Base-by-base conservation (phyloP, 2,797 vertebrate species). In the Poeciliopsis infans region DNA sequence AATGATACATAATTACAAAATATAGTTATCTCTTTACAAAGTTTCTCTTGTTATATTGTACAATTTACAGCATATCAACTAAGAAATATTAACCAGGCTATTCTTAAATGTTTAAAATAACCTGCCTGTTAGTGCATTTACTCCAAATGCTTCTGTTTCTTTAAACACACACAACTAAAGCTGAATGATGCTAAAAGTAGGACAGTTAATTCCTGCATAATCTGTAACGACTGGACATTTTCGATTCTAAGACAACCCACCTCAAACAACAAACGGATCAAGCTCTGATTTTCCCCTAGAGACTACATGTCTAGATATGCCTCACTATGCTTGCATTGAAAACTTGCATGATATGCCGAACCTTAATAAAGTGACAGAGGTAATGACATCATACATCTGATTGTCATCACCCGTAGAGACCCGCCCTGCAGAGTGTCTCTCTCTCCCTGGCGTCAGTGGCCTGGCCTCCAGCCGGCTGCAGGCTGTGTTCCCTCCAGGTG, bases 21-120 rank as follows among this genome's bases (percentile, higher is more conserved):
- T 99, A 99, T 99, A 99, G 96, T 96, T 70, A 97, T 99, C 97
- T 98, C 97, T 99, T 98, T 98, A 98, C 97, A 99, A 99, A 98
- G 93, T 93, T 91, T 91, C 84, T 92, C 92, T 91, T 92, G 86
- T 92, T 86, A 86, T 98, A 98, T 97, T 95, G 97, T 98, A 99
- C 97, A 99, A 96, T 99, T 95, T 98, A 99, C 97, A 99, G 90
- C 96, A 96, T 95, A 96, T 96, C 97, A 94, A 95, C 94, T 97
- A 94, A 95, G 95, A 97, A 97, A 95, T 96, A 96, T 96, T 95
- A 96, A 96, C 95, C 95, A 97, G 97, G 97, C 95, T 97, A 96
- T 94, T 94, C 92, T 96, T 95, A 61, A 96, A 95, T 91, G 92
- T 93, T 94, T 95, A 95, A 92, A 96, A 97, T 96, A 97, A 97